Evolutionary conservation across 2,888 invertebrate species (phyloP).

Genomic region (Corbicula japonica): DNA sequence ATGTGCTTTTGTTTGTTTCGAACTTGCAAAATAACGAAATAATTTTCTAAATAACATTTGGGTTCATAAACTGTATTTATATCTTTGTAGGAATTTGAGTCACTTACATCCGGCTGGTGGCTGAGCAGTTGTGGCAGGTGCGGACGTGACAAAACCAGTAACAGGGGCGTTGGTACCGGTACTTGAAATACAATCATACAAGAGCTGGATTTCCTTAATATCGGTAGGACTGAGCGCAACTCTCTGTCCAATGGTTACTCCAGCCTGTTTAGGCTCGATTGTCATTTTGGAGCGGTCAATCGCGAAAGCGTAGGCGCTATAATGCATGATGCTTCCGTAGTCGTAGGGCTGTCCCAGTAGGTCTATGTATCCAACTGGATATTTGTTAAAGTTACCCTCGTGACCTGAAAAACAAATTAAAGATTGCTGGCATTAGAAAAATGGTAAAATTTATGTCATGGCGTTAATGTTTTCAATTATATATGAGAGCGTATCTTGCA

Average conservation of each 20-base stretch:
- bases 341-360: constrained; percentile 89
- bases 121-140: constrained; percentile 39
- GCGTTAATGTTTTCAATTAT: too few relatives aligned
- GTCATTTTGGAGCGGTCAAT: constrained; percentile 87
- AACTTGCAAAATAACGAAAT: too few relatives aligned
- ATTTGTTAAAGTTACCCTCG: constrained; percentile 75
- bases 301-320: constrained; percentile 88
- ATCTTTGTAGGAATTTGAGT: background rate
- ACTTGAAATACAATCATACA: constrained; percentile 83
- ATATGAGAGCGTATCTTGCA: too few relatives aligned
- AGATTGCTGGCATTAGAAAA: too few relatives aligned
- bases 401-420: too few relatives aligned
- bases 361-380: constrained; percentile 65
- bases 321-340: constrained; percentile 93
- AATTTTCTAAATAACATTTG: too few relatives aligned
- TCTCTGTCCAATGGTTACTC: constrained; percentile 89
- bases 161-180: constrained; percentile 35
- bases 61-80: too few relatives aligned
- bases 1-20: too few relatives aligned
- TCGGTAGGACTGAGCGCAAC: constrained; percentile 85
- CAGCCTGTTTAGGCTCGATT: constrained; percentile 86
- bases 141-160: constrained; percentile 39
- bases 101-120: constrained; percentile 43
- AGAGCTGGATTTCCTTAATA: constrained; percentile 85
- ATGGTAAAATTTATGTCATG: too few relatives aligned